Evolutionary conservation across 35 echinoderm and acorn worm species (phyloP), one percentile per base, ranked within the genome.

Genomic region (Ptychodera flava): DNA sequence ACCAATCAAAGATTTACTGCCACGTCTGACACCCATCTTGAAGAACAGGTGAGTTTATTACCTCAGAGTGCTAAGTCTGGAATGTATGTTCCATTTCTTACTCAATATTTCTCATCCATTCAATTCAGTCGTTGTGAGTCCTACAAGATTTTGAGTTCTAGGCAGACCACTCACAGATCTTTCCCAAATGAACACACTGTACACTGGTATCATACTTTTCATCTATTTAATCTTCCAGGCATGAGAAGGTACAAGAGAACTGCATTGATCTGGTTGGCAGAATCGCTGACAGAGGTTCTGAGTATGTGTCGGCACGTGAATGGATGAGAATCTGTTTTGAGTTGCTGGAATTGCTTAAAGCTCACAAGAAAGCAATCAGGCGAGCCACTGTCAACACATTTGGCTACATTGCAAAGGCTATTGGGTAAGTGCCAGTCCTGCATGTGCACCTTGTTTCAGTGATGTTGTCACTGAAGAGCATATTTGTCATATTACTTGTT

Each of bases 241-340:
- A 99, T 89, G 96, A 99, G 77, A 99, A 99, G 82, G 96, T 99
- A 22, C 96, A 99, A 92, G 96, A 99, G 87, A 99, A 99, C 85
- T 99, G 96, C 38, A 99, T 99, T 30, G 96, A 99, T 79, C 83
- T 99, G 16, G 96, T 99, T 15, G 96, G 96, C 86, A 84, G 96
- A 35, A 94, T 99, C 28, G 96, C 96, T 32, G 96, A 99, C 88
- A 87, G 96, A 28, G 96, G 96, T 77, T 90, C 96, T 6, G 96
- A 99, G 88, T 99, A 94, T 78, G 96, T 94, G 0, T 99, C 92
- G 22, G 93, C 93, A 36, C 84, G 93, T 31, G 96, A 99, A 75
- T 99, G 96, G 96, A 99, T 99, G 96, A 92, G 96, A 77, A 99
- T 99, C 34, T 99, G 96, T 31, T 99, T 99, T 91, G 96, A 99